These are phyloP conservation scores for Eulithis prunata DNA, from an alignment of 2,888 invertebrate genomes.

Conservation along the genomic window DNA sequence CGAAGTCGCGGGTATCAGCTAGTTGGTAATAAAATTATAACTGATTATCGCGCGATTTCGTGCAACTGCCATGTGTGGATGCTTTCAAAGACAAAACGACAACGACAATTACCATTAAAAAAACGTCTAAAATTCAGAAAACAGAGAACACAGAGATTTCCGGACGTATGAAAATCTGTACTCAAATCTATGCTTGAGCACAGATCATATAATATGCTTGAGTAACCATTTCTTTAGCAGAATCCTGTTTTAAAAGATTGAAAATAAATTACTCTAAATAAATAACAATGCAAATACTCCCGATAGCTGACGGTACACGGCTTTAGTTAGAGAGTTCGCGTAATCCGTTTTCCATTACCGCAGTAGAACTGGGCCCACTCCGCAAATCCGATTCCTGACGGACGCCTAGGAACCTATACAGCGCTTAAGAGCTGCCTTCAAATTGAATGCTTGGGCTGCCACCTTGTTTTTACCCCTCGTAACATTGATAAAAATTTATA, in stretches of 20 bases:
- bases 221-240: too few species aligned
- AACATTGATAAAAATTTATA: background rate
- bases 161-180: too few species aligned
- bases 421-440: slow-evolving; percentile 16
- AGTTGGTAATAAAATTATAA: too few species aligned
- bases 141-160: too few species aligned
- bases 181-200: too few species aligned
- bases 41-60: too few species aligned
- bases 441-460: slow-evolving; percentile 21
- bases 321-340: slow-evolving; percentile 55
- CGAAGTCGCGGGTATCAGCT: too few species aligned
- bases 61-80: too few species aligned
- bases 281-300: slow-evolving; percentile 28
- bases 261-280: slow-evolving; percentile 8
- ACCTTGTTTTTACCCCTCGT: background rate
- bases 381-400: slow-evolving; percentile 58
- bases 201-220: too few species aligned
- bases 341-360: slow-evolving; percentile 72
- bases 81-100: too few species aligned
- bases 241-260: background rate
- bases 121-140: too few species aligned
- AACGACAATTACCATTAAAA: too few species aligned
- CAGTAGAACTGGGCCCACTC: slow-evolving; percentile 49
- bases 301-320: slow-evolving; percentile 30
- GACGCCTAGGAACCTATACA: slow-evolving; percentile 40